phyloP scores from a whole-genome alignment of 2,797 vertebrate genomes.

The Monodelphis domestica region DNA sequence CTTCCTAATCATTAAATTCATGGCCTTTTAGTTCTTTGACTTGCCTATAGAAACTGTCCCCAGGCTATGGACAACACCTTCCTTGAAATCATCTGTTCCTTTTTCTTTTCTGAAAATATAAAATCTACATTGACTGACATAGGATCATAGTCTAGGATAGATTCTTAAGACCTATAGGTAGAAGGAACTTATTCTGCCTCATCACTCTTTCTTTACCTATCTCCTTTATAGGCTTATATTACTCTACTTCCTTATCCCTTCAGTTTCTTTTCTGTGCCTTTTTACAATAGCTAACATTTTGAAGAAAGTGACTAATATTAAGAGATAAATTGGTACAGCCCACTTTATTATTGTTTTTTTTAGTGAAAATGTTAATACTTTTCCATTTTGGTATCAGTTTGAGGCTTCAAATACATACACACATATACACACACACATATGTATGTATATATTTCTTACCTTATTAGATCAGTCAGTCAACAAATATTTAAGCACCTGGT shows the following conservation, averaged over 20 bases:
- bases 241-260: not conserved
- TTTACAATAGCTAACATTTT: not conserved
- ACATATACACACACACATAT: no score
- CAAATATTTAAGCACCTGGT: not conserved
- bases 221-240: not conserved
- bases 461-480: not conserved
- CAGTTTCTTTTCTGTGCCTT: not conserved
- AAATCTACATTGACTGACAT: not conserved
- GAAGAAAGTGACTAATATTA: not conserved
- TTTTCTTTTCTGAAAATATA: not conserved
- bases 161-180: not conserved
- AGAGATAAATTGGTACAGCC: not conserved
- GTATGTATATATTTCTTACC: not conserved
- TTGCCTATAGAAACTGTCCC: not conserved
- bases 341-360: not conserved
- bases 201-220: not conserved
- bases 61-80: not conserved
- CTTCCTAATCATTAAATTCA: not conserved
- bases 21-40: not conserved
- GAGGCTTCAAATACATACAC: not conserved
- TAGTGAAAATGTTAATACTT: not conserved
- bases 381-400: not conserved
- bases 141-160: not conserved
- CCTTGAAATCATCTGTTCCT: not conserved
- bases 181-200: not conserved